Base-by-base conservation (phyloP, 2,797 vertebrate genomes). In the Geotrypetes seraphini region DNA sequence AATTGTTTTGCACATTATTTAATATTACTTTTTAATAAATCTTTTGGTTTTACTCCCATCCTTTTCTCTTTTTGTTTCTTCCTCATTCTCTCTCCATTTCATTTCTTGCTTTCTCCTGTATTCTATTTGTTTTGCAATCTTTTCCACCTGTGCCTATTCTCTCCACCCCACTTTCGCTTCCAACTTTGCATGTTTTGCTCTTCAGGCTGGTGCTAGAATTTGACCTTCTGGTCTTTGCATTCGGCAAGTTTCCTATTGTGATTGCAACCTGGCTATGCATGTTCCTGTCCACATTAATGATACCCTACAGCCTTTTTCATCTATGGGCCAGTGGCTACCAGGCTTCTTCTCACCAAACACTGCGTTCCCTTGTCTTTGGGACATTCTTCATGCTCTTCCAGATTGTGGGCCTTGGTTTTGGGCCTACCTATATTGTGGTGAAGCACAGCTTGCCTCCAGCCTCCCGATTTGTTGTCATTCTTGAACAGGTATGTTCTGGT, bases 171-270 rank as follows among this genome's bases (percentile, higher is more conserved):
- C n/a, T n/a, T n/a, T n/a, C n/a, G 37, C 4, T 38, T 35, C 23
- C 57, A 4, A 12, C n/a, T 38, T 7, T 40, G 15, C 50, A 39
- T 31, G 47, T 50, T 51, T 19, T 46, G 11, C 25, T 12, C 53
- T 53, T 25, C 61, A 99, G 95, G 57, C 64, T 95, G 59, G 95
- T 97, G 50, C 55, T 97, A 31, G 88, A 95, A 52, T 99, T 99
- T 71, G 87, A 82, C 62, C 75, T 99, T 30, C 54, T 97, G 47
- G 86, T 88, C 30, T 96, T 85, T 0, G 88, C 85, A 5, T 97
- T 99, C 60, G 92, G 93, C 22, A 86, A 87, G 64, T 57, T 90
- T 34, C 79, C 84, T 8, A 32, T 90, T n/a, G 94, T 89, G 33
- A 54, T 90, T 39, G 87, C 71, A 43, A 90, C 86, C 0, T 99